Percentiles rank a stretch among this genome's conserved stretches.
Evolutionary conservation across 2,888 invertebrate genomes (phyloP).

Genomic region (Aleiodes leptofemur): DNA sequence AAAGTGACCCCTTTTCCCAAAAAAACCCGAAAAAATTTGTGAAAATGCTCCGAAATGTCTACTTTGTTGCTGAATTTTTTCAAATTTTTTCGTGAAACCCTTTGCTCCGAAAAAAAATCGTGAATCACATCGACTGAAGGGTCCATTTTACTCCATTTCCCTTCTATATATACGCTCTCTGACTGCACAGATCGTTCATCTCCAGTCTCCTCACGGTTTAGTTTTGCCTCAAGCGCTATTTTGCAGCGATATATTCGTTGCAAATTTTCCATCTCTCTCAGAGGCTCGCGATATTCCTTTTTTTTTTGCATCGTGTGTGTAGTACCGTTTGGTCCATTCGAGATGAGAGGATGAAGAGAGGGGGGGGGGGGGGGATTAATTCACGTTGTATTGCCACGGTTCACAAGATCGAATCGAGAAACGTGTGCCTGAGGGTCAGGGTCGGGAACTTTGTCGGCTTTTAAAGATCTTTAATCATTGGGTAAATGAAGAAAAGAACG

Average conservation of each 20-base stretch:
- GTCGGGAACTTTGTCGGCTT: slow-evolving; percentile 36
- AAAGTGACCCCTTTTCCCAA: too few species aligned
- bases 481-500: background rate
- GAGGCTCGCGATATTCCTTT: too few species aligned
- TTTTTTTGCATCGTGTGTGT: slow-evolving; percentile 2
- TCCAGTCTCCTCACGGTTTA: background rate
- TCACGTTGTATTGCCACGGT: slow-evolving; percentile 17
- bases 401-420: slow-evolving; percentile 22
- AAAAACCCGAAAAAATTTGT: too few species aligned
- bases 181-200: slow-evolving; percentile 26
- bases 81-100: too few species aligned
- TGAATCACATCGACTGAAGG: too few species aligned
- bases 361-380: slow-evolving; percentile 11
- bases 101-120: too few species aligned
- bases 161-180: background rate
- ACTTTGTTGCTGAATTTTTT: too few species aligned
- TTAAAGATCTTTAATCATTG: slow-evolving; percentile 24
- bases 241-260: background rate
- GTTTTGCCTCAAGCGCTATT: background rate
- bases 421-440: slow-evolving; percentile 33
- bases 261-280: background rate
- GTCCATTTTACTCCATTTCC: background rate
- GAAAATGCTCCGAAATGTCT: too few species aligned
- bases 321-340: slow-evolving; percentile 26
- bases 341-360: too few species aligned